These are phyloP conservation scores for Amazona guildingii DNA, from an alignment of 2,113 vertebrate species.

Conservation along the genomic window DNA sequence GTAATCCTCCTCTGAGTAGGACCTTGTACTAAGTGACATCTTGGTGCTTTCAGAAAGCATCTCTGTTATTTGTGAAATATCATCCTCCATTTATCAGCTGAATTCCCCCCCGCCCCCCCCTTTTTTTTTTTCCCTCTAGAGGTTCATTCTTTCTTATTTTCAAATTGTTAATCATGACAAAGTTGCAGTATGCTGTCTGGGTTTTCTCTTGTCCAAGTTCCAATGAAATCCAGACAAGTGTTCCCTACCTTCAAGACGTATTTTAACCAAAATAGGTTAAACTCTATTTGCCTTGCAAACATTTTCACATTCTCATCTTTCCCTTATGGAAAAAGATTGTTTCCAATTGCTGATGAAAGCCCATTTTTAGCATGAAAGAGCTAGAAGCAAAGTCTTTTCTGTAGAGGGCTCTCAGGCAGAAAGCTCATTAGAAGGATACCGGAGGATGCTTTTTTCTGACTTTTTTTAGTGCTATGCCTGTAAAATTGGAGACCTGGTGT, in stretches of 20 bases:
- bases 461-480: not conserved
- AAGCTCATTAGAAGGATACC: not conserved
- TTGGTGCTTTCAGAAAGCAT: not conserved
- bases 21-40: not conserved
- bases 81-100: not conserved
- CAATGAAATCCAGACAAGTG: not conserved
- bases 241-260: not conserved
- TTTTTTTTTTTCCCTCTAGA: not conserved
- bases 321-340: not conserved
- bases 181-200: not conserved
- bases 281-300: not conserved
- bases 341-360: not conserved
- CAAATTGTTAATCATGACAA: not conserved
- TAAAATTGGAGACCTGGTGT: not conserved
- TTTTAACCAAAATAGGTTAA: not conserved
- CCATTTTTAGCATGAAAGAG: not conserved
- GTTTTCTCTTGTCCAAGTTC: not conserved
- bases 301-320: not conserved
- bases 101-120: not conserved
- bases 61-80: not conserved
- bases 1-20: not conserved
- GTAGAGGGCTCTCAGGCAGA: not conserved
- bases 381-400: not conserved
- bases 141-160: not conserved
- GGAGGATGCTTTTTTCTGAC: not conserved